Evolutionary conservation across 2,797 vertebrate genomes (phyloP).

Genomic region (Buceros bicornis): DNA sequence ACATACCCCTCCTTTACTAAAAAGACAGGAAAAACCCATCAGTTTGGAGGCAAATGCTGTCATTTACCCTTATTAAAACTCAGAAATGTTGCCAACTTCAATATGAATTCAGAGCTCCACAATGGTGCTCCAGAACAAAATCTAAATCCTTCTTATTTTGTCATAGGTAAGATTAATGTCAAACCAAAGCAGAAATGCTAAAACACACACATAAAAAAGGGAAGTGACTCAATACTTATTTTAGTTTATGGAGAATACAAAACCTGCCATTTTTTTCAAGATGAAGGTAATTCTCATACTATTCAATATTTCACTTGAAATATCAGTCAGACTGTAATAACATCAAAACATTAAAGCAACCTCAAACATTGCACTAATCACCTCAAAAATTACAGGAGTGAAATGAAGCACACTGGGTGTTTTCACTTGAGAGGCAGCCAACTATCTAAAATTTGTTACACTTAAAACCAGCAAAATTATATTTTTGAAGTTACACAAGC

Average conservation of each 20-base stretch:
- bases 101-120: background rate
- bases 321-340: background rate
- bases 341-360: background rate
- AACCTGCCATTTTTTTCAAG: background rate
- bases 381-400: background rate
- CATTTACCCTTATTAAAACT: background rate
- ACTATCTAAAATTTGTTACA: background rate
- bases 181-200: background rate
- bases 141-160: background rate
- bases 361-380: background rate
- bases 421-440: background rate
- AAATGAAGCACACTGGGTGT: background rate
- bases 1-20: background rate
- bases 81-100: background rate
- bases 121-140: background rate
- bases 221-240: background rate
- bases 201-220: background rate
- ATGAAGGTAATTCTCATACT: background rate
- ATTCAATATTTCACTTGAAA: background rate
- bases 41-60: background rate
- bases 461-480: background rate
- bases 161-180: background rate
- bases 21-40: background rate
- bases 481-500: background rate
- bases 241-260: background rate